Evolutionary conservation across 2,113 vertebrate genomes (phyloP).

Genomic region (Gadus macrocephalus): DNA sequence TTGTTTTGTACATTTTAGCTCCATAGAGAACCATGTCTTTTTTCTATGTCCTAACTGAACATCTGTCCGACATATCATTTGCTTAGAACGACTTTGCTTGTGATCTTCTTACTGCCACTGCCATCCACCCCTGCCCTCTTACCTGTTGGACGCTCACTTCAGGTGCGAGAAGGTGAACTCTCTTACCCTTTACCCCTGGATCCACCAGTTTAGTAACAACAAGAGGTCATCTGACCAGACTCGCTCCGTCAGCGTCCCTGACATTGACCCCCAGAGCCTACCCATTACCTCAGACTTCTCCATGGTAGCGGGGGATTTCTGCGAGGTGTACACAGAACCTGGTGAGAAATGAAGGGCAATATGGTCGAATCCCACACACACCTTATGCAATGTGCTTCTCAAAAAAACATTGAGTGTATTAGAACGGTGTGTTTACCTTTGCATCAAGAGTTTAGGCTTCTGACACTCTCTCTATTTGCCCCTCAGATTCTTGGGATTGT

Average conservation of each 20-base stretch:
- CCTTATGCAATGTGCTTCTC: too few species aligned
- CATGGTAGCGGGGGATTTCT: conserved; percentile 98
- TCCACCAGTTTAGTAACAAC: conserved; percentile 99
- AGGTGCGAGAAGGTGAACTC: conserved; percentile 93
- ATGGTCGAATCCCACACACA: too few species aligned
- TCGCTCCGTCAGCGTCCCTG: conserved; percentile 88
- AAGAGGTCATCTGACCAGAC: conserved; percentile 91
- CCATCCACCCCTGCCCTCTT: background rate
- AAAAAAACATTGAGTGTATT: too few species aligned
- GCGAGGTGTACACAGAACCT: conserved; percentile 90
- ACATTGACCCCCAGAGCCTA: conserved; percentile 92
- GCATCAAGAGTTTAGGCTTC: background rate
- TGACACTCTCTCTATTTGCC: background rate
- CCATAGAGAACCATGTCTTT: background rate
- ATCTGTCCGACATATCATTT: background rate
- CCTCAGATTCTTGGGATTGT: conserved; percentile 90
- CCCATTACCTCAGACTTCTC: conserved; percentile 90
- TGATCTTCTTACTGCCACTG: background rate
- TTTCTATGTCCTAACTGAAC: background rate
- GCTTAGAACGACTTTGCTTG: background rate
- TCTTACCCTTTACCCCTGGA: conserved; percentile 93
- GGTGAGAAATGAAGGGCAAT: conserved; percentile 70
- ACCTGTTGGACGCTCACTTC: conserved; percentile 41
- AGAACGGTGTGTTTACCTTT: background rate
- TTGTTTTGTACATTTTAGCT: too few species aligned